Base-by-base conservation (phyloP, 2,113 vertebrate genomes). In the Podilymbus podiceps region DNA sequence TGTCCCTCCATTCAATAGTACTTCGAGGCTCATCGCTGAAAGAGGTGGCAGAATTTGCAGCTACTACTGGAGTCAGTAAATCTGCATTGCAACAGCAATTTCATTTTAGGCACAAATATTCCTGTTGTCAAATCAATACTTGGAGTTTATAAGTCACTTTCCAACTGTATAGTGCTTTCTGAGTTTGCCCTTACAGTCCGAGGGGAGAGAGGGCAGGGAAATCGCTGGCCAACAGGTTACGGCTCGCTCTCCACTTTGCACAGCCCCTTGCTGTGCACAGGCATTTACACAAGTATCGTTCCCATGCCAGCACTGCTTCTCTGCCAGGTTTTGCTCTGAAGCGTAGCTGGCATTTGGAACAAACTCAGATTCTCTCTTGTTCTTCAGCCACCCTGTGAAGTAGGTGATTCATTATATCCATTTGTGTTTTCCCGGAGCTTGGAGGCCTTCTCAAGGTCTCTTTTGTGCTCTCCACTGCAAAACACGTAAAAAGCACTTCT, bases 141-240 rank as follows among this genome's bases (percentile, higher is more conserved):
- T 50, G 30, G 38, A 63, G 49, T 80, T 93, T 64, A 1, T n/a
- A 80, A 76, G 47, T 64, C 28, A 71, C 33, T 71, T 63, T 73
- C 40, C 30, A 75, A 35, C 33, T 18, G 7, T 27, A 68, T 0
- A 52, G 49, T 4, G 27, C 33, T 83, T 80, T 67, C 42, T 4
- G 2, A 59, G 53, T 69, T 87, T 73, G 24, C 71, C 23, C 33
- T 91, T 31, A 66, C 3, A 50, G 33, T 44, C 35, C 25, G 59
- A 76, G 8, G 9, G 6, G 23, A 89, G 35, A 82, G 47, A 77
- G 31, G 31, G 47, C 13, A 94, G 30, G 46, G 21, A 46, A 59
- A 35, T 5, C 0, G 0, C 4, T 27, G n/a, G 30, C 16, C 24
- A 49, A 27, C 3, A 75, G 31, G 22, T 33, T 79, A 35, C 0